Evolutionary conservation across 1,140 invertebrate genomes (phyloP), one percentile per base, ranked within the genome.

Genomic region (Aphis gossypii): DNA sequence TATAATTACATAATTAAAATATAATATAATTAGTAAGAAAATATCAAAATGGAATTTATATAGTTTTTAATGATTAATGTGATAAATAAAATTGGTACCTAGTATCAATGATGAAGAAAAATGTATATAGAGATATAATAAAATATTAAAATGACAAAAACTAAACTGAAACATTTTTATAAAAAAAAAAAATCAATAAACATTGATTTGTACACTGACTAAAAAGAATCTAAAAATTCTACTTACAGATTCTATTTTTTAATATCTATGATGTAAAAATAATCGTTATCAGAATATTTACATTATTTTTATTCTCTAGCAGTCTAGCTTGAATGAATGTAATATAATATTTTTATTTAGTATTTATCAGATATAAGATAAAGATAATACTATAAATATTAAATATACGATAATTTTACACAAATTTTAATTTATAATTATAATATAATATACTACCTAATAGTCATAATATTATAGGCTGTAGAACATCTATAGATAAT

Each of bases 61-160:
- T n/a, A 68, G 60, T 68, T 68, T 68, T 68, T n/a, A 68, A 68
- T 68, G 30, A 68, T 68, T 68, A n/a, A 68, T 68, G 30, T 68
- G 60, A 68, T 68, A 68, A 68, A 68, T n/a, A 68, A n/a, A 68
- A 68, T 68, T 68, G 60, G 60, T 68, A n/a, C 60, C 60, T 68
- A 68, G 60, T 68, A 68, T 68, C 60, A n/a, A 68, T 18, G 60
- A 68, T 68, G 30, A 68, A 30, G 56, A 60, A 60, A 56, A 60
- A 60, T 60, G 56, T 60, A 25, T 23, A 9, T 11, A 30, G 23
- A 60, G 1, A 60, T 60, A 60, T 60, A 60, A 60, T 30, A 68
- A n/a, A 68, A 68, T n/a, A 68, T 68, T 68, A 18, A n/a, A n/a
- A n/a, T 68, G 11, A 68, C 60, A 68, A n/a, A 68, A 68, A n/a